These are phyloP conservation scores for Lamprologus callipterus DNA, from an alignment of 2,113 vertebrate species.

Conservation along the genomic window DNA sequence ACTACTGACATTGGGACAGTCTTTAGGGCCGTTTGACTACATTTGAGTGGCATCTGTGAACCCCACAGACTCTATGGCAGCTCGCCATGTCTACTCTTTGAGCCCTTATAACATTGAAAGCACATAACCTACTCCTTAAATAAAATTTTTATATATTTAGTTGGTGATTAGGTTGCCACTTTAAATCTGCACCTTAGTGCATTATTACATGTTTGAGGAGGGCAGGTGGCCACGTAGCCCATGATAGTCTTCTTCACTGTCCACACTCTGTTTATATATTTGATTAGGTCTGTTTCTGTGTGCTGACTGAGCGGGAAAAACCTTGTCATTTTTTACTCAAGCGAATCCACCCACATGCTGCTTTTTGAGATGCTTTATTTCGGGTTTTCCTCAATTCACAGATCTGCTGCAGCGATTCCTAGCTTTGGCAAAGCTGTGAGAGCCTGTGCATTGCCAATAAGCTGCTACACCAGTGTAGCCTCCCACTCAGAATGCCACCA, in stretches of 20 bases:
- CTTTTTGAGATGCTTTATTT: conserved; percentile 16
- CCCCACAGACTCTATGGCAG: neutral
- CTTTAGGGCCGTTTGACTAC: accelerated
- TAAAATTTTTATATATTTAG: neutral
- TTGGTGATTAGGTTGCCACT: neutral
- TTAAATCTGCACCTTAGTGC: neutral
- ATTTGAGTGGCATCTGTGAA: neutral
- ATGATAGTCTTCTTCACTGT: neutral
- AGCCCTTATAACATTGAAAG: neutral
- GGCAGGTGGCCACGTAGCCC: neutral
- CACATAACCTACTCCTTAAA: neutral
- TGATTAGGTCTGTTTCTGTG: conserved; percentile 32
- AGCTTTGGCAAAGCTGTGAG: conserved; percentile 30
- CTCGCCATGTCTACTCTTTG: neutral
- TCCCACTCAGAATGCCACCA: conserved; percentile 28
- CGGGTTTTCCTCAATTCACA: conserved; percentile 36
- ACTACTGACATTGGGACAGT: neutral
- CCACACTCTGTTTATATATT: conserved; percentile 5
- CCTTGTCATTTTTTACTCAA: conserved; percentile 43
- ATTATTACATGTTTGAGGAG: neutral
- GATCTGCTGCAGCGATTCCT: conserved; percentile 27
- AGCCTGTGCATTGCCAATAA: conserved; percentile 9
- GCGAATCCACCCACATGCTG: conserved; percentile 43
- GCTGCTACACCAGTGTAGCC: conserved; percentile 8
- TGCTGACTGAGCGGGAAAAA: conserved; percentile 27